Evolutionary conservation across 1,140 invertebrate genomes (phyloP).

Genomic region (Tachypleus tridentatus): DNA sequence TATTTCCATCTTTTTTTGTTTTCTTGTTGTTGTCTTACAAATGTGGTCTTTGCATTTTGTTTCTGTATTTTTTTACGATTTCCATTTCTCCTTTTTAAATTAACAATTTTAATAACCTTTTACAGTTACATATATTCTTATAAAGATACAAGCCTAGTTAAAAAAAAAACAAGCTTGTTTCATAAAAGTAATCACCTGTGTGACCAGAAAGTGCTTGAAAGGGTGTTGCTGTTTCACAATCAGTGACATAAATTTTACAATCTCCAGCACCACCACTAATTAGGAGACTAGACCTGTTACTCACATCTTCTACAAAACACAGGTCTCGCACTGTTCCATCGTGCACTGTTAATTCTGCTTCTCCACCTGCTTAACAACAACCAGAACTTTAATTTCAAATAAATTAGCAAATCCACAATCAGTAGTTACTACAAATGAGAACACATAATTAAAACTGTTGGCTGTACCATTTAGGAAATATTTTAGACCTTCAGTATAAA

Average conservation of each 20-base stretch:
- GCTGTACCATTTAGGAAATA: too few species aligned
- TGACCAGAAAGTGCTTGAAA: constrained; percentile 88
- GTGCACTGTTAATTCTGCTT: constrained; percentile 89
- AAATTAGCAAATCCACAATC: not conserved
- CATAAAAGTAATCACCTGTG: constrained; percentile 43
- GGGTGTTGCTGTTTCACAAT: constrained; percentile 85
- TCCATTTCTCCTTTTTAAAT: too few species aligned
- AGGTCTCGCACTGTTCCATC: constrained; percentile 94
- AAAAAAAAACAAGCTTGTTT: not conserved
- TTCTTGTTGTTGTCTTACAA: too few species aligned
- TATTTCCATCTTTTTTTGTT: too few species aligned
- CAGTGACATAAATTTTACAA: constrained; percentile 96
- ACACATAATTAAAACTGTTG: too few species aligned
- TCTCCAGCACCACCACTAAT: constrained; percentile 97
- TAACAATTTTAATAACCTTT: too few species aligned
- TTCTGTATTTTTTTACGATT: too few species aligned
- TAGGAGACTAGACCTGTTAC: constrained; percentile 78
- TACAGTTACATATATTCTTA: too few species aligned
- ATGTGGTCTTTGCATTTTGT: too few species aligned
- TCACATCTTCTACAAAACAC: constrained; percentile 91
- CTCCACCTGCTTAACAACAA: constrained; percentile 40
- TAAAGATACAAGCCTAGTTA: not conserved
- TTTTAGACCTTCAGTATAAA: too few species aligned
- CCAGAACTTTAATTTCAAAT: not conserved
- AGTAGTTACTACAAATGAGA: too few species aligned